Conservation (phyloP, 2,888 invertebrate genomes). For the Tipula helvola region DNA sequence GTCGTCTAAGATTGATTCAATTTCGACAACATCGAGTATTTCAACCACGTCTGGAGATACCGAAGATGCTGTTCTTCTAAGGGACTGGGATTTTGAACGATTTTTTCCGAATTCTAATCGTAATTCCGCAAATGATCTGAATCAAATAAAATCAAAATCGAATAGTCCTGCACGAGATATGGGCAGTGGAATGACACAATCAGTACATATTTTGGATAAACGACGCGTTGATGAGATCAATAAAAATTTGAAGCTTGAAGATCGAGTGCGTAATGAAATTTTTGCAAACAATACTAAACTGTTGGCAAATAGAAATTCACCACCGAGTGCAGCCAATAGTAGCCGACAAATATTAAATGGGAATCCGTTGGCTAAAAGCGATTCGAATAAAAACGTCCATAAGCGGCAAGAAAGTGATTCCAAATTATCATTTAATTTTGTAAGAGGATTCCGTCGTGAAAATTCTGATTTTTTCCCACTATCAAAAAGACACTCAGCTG, state of each 20-base stretch:
- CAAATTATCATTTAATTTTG: conserved; percentile 56
- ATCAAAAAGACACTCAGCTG: conserved; percentile 63
- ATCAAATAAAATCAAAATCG: conserved; percentile 18
- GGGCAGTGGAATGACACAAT: conserved; percentile 32
- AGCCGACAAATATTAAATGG: conserved; percentile 12
- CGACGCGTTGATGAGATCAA: conserved; percentile 18
- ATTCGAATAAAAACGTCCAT: conserved; percentile 37
- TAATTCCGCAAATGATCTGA: conserved; percentile 28
- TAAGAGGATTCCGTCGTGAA: conserved; percentile 68
- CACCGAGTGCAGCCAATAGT: not conserved
- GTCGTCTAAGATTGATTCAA: conserved; percentile 15
- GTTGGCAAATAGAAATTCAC: conserved; percentile 17
- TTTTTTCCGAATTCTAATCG: conserved; percentile 51
- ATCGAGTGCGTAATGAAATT: conserved; percentile 19
- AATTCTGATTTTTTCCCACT: conserved; percentile 74
- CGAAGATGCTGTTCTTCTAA: conserved; percentile 67
- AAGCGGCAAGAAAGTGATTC: conserved; percentile 63
- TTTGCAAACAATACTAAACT: conserved; percentile 17
- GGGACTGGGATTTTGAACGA: conserved; percentile 79
- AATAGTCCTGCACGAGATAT: conserved; percentile 36
- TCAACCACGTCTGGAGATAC: conserved; percentile 39
- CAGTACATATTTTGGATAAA: conserved; percentile 12
- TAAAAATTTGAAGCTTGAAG: conserved; percentile 19
- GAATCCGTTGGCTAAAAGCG: conserved; percentile 11
- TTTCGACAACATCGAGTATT: conserved; percentile 17